A percentile compares a stretch with the other conserved stretches of the same genome.
These are phyloP conservation scores for Merluccius polli DNA, from an alignment of 2,797 vertebrate genomes.

Conservation along the genomic window DNA sequence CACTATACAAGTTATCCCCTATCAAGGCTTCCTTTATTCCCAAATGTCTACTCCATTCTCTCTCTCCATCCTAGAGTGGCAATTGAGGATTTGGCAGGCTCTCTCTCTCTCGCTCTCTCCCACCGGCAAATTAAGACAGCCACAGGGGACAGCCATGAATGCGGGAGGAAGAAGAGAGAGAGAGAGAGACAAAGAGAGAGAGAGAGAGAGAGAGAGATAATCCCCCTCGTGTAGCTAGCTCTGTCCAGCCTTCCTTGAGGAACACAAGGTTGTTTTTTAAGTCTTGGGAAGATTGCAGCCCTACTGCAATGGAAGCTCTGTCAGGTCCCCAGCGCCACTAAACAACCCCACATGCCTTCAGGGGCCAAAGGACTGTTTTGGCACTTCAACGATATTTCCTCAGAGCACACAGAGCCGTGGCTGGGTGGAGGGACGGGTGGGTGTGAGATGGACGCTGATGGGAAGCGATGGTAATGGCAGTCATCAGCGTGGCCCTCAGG, in stretches of 20 bases:
- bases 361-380: constrained; percentile 38
- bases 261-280: constrained; percentile 27
- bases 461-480: constrained; percentile 30
- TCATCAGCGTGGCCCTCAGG: constrained; percentile 25
- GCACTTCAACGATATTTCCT: constrained; percentile 35
- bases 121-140: constrained; percentile 51
- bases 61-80: constrained; percentile 24
- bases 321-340: constrained; percentile 35
- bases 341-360: constrained; percentile 41
- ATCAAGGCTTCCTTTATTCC: constrained; percentile 20
- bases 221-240: constrained; percentile 22
- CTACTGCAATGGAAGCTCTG: constrained; percentile 6
- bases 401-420: constrained; percentile 22
- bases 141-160: constrained; percentile 40
- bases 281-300: constrained; percentile 49
- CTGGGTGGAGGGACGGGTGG: constrained; percentile 35
- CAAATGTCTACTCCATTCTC: constrained; percentile 24
- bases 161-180: constrained; percentile 18
- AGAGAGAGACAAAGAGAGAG: background rate
- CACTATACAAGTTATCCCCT: background rate
- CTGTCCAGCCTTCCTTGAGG: constrained; percentile 35
- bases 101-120: constrained; percentile 2
- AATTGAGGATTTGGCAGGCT: constrained; percentile 20
- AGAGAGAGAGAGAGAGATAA: background rate
- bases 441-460: constrained; percentile 46